Base-by-base conservation (phyloP, 2,113 vertebrate species). In the Recurvirostra avosetta region DNA sequence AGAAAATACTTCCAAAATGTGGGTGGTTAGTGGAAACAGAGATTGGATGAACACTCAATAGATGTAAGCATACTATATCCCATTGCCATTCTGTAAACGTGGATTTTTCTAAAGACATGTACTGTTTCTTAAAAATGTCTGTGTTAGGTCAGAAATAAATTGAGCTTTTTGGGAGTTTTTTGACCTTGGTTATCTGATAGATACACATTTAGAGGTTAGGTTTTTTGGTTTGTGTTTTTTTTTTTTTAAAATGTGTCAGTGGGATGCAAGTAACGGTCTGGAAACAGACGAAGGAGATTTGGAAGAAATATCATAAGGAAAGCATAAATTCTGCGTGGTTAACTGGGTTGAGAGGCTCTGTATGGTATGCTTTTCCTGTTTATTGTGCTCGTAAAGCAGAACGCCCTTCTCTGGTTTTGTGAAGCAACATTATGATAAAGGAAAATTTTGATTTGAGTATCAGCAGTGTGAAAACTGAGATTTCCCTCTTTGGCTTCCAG, bases 31-130 rank as follows among this genome's bases (percentile, higher is more conserved):
- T 67, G 56, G 50, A 27, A 65, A 8, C 7, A 27, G 49, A 40
- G n/a, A 0, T 11, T 15, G 25, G 58, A 14, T 40, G 59, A 52
- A 12, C 14, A 5, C 27, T 30, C 26, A 6, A 5, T 19, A 45
- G n/a, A 8, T 25, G 3, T 1, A 27, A 85, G 8, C 30, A 4
- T 21, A 5, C 18, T 5, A 0, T 11, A 26, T 26, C 25, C n/a
- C 16, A 3, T 11, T 38, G 25, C 53, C 49, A 1, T 22, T 79
- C 58, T 45, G n/a, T 18, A 53, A 52, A 34, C 11, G 8, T 0
- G 1, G 12, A 1, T 40, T 72, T 38, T 38, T 61, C 49, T 65
- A 5, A 45, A 71, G 26, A 11, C 11, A 5, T 6, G 1, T 12
- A 9, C 14, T 9, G 8, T 36, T 87, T 53, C 53, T 49, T 68